Evolutionary conservation across 2,888 invertebrate species (phyloP).

Genomic region (Coleophora flavipennella): DNA sequence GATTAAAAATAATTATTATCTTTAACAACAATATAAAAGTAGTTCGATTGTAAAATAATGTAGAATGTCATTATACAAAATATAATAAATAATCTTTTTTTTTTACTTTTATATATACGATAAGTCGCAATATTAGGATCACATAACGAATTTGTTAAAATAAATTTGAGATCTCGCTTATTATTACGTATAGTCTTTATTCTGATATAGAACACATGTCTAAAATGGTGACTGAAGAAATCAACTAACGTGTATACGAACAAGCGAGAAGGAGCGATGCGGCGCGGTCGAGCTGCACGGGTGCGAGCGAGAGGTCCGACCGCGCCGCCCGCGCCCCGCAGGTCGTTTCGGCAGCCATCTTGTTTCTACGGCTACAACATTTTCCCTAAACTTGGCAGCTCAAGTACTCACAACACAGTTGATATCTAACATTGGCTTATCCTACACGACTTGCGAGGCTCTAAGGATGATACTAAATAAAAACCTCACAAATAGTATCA

Average conservation of each 20-base stretch:
- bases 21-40: constrained; percentile 68
- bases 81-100: constrained; percentile 71
- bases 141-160: constrained; percentile 66
- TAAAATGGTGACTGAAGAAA: constrained; percentile 64
- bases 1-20: constrained; percentile 73
- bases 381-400: constrained; percentile 32
- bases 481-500: constrained; percentile 48
- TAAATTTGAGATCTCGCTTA: constrained; percentile 74
- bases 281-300: constrained; percentile 11
- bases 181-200: constrained; percentile 69
- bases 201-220: constrained; percentile 67
- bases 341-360: constrained; percentile 5
- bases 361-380: constrained; percentile 9
- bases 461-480: constrained; percentile 55
- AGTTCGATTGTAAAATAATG: constrained; percentile 69
- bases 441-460: constrained; percentile 29
- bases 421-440: not conserved
- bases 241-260: constrained; percentile 60
- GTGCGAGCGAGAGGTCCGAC: constrained; percentile 5
- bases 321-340: not conserved
- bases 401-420: not conserved
- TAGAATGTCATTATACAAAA: constrained; percentile 70
- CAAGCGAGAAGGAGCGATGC: constrained; percentile 47
- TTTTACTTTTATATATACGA: constrained; percentile 60
- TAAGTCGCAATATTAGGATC: constrained; percentile 67